Base-by-base conservation (phyloP, 2,113 vertebrate genomes). In the Motacilla alba region DNA sequence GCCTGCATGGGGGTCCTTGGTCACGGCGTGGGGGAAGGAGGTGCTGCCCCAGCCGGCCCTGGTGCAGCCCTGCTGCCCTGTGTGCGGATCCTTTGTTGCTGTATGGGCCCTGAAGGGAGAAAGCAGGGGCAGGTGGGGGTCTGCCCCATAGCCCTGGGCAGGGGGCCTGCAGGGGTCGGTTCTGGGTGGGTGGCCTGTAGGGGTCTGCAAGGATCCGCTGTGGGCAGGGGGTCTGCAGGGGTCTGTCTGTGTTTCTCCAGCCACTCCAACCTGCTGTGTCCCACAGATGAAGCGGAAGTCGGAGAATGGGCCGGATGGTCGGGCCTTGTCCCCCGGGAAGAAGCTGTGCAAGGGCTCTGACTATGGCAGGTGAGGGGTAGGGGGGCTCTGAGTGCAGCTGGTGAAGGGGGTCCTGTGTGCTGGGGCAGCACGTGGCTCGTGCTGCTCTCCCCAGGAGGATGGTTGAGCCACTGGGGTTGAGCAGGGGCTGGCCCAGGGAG, bases 201-300 rank as follows among this genome's bases (percentile, higher is more conserved):
- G n/a, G 11, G 5, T 63, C 11, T 0, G 1, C 15, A 41, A 24
- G 28, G 41, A 16, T 56, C 17, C 4, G 26, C 35, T 46, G 7
- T 59, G 30, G 33, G 33, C 33, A 58, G 37, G 23, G 16, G 2
- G 21, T 14, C 21, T 50, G 26, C 18, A 37, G 68, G 20, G 30
- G 5, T 53, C 15, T 79, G 47, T 24, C 30, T 47, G 55, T 11
- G 24, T 60, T 39, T 62, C 14, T 60, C 15, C 41, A 62, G 21
- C 26, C 6, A 0, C 22, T 69, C 56, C 37, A 63, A 37, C 13
- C 12, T 24, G 49, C 35, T 35, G 6, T 70, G 22, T 83, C 43
- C 31, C 21, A 26, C 93, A 98, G 97, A 97, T 97, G 97, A 98
- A 98, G 91, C 87, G 97, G 22, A 97, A 97, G 82, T 96, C 97